These are phyloP conservation scores for Montipora foliosa DNA, from an alignment of 64 coral and sea anemone genomes.

Conservation along the genomic window DNA sequence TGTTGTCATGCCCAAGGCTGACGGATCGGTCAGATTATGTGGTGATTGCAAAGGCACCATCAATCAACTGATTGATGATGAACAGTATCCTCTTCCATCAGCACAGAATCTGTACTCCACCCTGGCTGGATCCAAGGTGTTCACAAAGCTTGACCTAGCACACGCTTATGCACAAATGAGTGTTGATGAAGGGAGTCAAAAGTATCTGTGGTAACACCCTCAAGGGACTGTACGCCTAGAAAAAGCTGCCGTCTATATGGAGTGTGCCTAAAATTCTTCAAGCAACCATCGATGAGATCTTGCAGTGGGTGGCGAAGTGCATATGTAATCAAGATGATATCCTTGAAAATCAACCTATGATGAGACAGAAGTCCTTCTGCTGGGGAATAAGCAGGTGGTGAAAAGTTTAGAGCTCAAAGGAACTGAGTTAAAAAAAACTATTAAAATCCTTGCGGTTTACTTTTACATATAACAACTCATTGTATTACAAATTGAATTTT, in stretches of 20 bases:
- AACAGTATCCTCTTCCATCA: not conserved
- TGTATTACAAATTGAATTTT: not conserved
- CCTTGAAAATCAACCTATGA: too few species aligned
- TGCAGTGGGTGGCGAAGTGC: not conserved
- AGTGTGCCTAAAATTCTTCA: constrained; percentile 55
- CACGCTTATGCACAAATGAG: not conserved
- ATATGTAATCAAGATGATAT: constrained; percentile 18
- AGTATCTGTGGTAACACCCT: constrained; percentile 51
- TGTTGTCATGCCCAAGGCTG: constrained; percentile 9
- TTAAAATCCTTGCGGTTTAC: not conserved
- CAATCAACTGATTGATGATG: not conserved
- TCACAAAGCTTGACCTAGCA: not conserved
- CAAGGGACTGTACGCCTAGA: constrained; percentile 56
- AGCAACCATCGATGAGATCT: constrained; percentile 29
- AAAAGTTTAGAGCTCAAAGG: not conserved
- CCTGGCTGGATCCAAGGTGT: not conserved
- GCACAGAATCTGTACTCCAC: not conserved
- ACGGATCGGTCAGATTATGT: not conserved
- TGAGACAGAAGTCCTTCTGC: too few species aligned
- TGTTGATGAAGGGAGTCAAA: too few species aligned
- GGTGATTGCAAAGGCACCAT: constrained; percentile 12
- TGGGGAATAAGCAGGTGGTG: too few species aligned
- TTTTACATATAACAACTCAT: not conserved
- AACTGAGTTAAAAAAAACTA: not conserved
- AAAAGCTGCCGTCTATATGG: constrained; percentile 47